A percentile compares a stretch with the other conserved stretches of the same genome.
Evolutionary conservation across 2,797 vertebrate genomes (phyloP).

Genomic region (Syngnathus acus): DNA sequence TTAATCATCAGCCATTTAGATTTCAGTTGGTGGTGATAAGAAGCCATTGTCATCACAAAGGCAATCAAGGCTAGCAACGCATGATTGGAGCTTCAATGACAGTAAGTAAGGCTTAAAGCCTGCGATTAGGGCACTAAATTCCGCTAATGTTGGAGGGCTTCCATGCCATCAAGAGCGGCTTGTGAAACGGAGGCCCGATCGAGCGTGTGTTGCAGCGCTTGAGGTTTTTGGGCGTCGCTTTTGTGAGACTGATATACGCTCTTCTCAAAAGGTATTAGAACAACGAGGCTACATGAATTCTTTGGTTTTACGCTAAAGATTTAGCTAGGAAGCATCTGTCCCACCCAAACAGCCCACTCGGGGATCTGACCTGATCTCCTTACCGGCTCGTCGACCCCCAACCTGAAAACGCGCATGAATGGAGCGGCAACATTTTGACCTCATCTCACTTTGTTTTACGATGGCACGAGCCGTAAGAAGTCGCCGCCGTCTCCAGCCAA

Average conservation of each 20-base stretch:
- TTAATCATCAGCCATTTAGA: constrained; percentile 9
- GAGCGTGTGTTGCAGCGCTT: too few relatives aligned
- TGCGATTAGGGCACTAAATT: constrained; percentile 41
- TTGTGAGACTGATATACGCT: too few relatives aligned
- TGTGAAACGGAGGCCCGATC: too few relatives aligned
- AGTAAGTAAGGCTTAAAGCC: constrained; percentile 46
- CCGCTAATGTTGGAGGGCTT: constrained; percentile 34
- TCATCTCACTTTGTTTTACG: not conserved
- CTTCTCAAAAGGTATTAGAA: not conserved
- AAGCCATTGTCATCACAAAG: not conserved
- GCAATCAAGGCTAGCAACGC: constrained; percentile 1
- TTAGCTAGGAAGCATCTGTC: not conserved
- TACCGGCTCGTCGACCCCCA: not conserved
- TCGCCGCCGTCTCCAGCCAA: constrained; percentile 13
- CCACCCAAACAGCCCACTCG: not conserved
- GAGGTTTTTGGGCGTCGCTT: too few relatives aligned
- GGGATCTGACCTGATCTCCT: not conserved
- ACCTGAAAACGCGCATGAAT: not conserved
- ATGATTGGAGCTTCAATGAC: constrained; percentile 7
- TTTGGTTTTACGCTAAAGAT: not conserved
- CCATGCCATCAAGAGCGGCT: constrained; percentile 23
- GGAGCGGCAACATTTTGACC: not conserved
- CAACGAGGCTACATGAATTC: not conserved
- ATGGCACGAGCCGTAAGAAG: constrained; percentile 8
- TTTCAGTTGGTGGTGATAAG: constrained; percentile 3